Evolutionary conservation across 2,797 vertebrate genomes (phyloP).

Genomic region (Pelochelys cantorii): DNA sequence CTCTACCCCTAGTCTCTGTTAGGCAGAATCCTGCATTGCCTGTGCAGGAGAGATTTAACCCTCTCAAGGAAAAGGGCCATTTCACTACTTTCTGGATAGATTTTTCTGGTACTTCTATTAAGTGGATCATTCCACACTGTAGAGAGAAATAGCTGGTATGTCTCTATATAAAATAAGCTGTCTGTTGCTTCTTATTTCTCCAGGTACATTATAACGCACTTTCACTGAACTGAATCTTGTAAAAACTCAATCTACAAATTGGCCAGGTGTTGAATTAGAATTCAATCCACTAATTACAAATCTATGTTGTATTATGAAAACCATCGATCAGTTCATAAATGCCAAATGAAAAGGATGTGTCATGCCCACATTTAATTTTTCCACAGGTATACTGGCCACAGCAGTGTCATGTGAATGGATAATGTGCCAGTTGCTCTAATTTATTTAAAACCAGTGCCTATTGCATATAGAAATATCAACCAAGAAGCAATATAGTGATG

Average conservation of each 20-base stretch:
- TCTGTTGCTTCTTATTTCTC: neutral
- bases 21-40: neutral
- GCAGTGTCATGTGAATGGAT: neutral
- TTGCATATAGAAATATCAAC: neutral
- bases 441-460: neutral
- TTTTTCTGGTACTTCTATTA: neutral
- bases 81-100: neutral
- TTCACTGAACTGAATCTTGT: neutral
- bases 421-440: neutral
- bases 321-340: conserved; percentile 19
- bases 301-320: conserved; percentile 62
- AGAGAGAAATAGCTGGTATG: neutral
- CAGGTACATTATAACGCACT: neutral
- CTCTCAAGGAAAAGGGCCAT: neutral
- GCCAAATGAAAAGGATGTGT: conserved; percentile 40
- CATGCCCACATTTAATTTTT: conserved; percentile 6
- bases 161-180: neutral
- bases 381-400: conserved; percentile 10
- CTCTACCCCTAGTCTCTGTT: neutral
- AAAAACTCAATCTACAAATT: neutral
- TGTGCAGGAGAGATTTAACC: neutral
- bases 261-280: neutral
- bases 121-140: neutral
- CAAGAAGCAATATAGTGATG: neutral
- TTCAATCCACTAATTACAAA: conserved; percentile 43